A percentile compares a stretch with the other conserved stretches of the same genome.
Conservation (phyloP, 2,797 vertebrate species). For the Lates japonicus region DNA sequence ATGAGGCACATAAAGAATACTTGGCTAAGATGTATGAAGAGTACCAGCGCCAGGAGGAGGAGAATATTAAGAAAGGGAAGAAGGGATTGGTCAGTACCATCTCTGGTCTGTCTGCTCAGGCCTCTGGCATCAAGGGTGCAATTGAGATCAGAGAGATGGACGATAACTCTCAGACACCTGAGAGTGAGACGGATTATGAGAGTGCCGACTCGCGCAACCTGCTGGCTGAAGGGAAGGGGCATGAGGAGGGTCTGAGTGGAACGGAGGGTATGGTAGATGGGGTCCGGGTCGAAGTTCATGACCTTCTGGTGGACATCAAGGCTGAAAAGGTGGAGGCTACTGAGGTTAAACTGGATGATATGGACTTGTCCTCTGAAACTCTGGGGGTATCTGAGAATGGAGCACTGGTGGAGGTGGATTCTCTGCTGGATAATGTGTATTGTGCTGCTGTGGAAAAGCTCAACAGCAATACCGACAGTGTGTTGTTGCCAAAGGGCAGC, state of each 20-base stretch:
- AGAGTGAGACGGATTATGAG: conserved; percentile 95
- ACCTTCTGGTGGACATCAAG: conserved; percentile 97
- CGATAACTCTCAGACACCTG: conserved; percentile 91
- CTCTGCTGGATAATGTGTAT: conserved; percentile 93
- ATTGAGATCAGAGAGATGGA: conserved; percentile 94
- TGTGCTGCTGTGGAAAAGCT: conserved; percentile 94
- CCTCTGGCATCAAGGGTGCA: conserved; percentile 89
- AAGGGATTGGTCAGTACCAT: conserved; percentile 98
- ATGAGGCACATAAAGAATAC: conserved; percentile 98
- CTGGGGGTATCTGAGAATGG: conserved; percentile 89
- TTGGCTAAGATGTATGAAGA: conserved; percentile 99
- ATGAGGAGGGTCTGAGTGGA: conserved; percentile 80
- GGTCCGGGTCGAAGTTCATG: conserved; percentile 92
- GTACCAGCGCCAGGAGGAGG: conserved; percentile 97
- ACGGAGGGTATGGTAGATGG: conserved; percentile 82
- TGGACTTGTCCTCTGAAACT: conserved; percentile 93
- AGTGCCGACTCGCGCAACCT: conserved; percentile 87
- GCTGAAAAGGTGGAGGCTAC: conserved; percentile 99
- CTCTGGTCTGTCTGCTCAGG: conserved; percentile 94
- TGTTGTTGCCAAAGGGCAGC: conserved; percentile 81
- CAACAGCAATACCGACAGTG: conserved; percentile 76
- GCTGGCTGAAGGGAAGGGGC: conserved; percentile 88
- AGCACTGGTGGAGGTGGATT: conserved; percentile 92
- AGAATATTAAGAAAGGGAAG: conserved; percentile 98
- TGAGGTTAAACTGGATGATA: conserved; percentile 96